Conservation (phyloP, 2,113 vertebrate species). For the Heliornis fulica region DNA sequence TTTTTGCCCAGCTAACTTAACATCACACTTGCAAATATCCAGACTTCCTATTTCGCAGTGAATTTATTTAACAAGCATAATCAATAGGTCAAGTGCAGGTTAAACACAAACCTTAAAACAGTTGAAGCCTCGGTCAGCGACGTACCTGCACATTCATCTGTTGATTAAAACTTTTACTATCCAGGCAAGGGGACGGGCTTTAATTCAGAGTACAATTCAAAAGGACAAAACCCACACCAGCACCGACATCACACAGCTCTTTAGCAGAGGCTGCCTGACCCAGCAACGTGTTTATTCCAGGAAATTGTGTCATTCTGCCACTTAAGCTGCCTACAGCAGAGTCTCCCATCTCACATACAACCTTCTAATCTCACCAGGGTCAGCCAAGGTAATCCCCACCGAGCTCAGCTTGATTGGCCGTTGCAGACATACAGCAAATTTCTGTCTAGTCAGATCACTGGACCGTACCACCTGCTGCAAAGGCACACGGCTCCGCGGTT, state of each 20-base stretch:
- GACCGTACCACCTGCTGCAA: slow-evolving; percentile 63
- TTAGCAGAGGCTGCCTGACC: slow-evolving; percentile 75
- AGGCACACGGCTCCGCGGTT: neutral
- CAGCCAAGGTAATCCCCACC: slow-evolving; percentile 82
- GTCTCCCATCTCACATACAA: slow-evolving; percentile 82
- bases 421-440: slow-evolving; percentile 74
- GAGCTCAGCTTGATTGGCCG: slow-evolving; percentile 77
- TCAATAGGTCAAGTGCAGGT: slow-evolving; percentile 5
- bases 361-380: slow-evolving; percentile 81
- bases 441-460: slow-evolving; percentile 78
- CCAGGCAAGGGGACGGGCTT: slow-evolving; percentile 52
- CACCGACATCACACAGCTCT: slow-evolving; percentile 69
- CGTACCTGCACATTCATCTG: slow-evolving; percentile 86
- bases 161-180: slow-evolving; percentile 65
- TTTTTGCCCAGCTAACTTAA: neutral
- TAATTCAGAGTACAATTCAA: slow-evolving; percentile 65
- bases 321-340: slow-evolving; percentile 81
- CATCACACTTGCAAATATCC: neutral
- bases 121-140: slow-evolving; percentile 25
- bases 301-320: slow-evolving; percentile 85
- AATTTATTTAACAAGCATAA: neutral
- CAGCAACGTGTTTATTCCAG: slow-evolving; percentile 82
- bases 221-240: slow-evolving; percentile 61
- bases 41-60: neutral
- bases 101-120: slow-evolving; percentile 61